Evolutionary conservation across 2,797 vertebrate species (phyloP).

Genomic region (Ispidina lecontei): DNA sequence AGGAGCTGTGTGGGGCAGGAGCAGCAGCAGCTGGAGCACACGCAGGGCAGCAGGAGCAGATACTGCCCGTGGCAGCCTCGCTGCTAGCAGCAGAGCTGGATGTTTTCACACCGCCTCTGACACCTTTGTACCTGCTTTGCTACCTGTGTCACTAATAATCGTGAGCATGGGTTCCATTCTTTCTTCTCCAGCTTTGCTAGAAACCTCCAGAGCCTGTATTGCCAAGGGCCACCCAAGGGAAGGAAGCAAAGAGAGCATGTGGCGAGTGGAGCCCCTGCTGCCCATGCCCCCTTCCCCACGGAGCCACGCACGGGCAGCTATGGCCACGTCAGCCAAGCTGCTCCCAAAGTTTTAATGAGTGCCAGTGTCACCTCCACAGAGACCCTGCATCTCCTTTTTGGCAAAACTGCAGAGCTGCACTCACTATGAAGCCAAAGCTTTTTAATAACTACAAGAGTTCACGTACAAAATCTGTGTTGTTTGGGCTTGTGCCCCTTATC

Average conservation of each 20-base stretch:
- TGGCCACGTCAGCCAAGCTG: neutral
- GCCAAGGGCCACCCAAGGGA: neutral
- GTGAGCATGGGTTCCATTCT: neutral
- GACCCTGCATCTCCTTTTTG: neutral
- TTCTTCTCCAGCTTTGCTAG: neutral
- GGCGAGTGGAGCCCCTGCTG: neutral
- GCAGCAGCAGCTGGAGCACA: too few relatives aligned
- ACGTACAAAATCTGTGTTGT: neutral
- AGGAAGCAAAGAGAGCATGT: fast-evolving
- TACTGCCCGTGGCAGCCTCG: too few relatives aligned
- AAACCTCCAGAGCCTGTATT: neutral
- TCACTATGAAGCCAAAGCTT: neutral
- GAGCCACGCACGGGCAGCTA: neutral
- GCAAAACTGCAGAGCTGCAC: neutral
- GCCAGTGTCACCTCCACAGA: neutral
- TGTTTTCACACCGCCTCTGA: too few relatives aligned
- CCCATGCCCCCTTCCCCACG: neutral
- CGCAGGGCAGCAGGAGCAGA: too few relatives aligned
- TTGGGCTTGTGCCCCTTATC: neutral
- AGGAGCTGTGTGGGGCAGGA: too few relatives aligned
- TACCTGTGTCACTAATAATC: neutral
- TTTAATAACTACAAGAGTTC: neutral
- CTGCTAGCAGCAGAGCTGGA: too few relatives aligned
- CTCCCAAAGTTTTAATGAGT: neutral
- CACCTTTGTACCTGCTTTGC: neutral